A percentile compares a stretch with the other conserved stretches of the same genome.
Evolutionary conservation across 1,140 invertebrate genomes (phyloP).

Genomic region (Ceratosolen fusciceps): DNA sequence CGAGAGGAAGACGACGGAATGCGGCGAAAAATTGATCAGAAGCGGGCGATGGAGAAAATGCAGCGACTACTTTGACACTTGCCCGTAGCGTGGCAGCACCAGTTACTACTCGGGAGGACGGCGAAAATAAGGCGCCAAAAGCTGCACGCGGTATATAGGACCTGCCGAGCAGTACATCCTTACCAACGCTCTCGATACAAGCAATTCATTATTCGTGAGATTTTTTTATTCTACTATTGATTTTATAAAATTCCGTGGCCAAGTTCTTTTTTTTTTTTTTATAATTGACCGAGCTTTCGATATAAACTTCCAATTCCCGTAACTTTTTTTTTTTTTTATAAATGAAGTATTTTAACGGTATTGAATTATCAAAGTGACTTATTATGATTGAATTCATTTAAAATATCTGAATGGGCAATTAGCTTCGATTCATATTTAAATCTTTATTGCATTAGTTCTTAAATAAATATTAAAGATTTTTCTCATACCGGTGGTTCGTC

Average conservation of each 20-base stretch:
- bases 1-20: conserved; percentile 5
- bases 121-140: conserved; percentile 28
- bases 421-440: not conserved
- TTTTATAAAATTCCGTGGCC: not conserved
- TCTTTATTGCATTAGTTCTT: not conserved
- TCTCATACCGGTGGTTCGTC: not conserved
- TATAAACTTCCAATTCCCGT: not conserved
- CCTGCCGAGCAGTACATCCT: not conserved
- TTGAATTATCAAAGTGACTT: not conserved
- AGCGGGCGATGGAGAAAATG: conserved; percentile 51
- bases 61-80: conserved; percentile 59
- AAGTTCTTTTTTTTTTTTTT: not conserved
- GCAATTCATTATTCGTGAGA: too few species aligned
- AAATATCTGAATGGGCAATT: not conserved
- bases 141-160: conserved; percentile 10
- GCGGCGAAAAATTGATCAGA: conserved; percentile 57
- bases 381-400: not conserved
- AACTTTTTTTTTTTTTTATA: not conserved
- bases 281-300: not conserved
- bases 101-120: conserved; percentile 55
- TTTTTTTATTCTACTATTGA: not conserved
- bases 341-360: not conserved
- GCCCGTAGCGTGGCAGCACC: conserved; percentile 69
- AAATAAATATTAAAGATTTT: not conserved
- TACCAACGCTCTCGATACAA: too few species aligned